Evolutionary conservation across 2,888 invertebrate species (phyloP).

Genomic region (Drosophila monieri): DNA sequence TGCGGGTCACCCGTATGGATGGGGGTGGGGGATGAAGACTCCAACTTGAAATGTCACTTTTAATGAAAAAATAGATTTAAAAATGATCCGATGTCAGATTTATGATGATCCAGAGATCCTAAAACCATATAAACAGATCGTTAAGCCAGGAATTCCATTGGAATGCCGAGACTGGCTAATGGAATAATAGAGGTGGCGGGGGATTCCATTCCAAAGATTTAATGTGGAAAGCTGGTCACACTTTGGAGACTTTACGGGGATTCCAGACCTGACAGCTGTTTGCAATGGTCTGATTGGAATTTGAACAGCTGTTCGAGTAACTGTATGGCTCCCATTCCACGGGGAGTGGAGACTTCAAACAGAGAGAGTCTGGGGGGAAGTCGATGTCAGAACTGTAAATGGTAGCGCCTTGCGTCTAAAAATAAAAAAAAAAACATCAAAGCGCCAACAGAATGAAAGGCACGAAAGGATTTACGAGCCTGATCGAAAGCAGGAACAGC

Average conservation of each 20-base stretch:
- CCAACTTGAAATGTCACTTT: slow-evolving; percentile 17
- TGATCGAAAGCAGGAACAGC: slow-evolving; percentile 65
- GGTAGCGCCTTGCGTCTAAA: slow-evolving; percentile 36
- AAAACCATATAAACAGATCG: slow-evolving; percentile 27
- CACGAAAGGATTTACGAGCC: slow-evolving; percentile 77
- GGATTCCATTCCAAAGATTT: background rate
- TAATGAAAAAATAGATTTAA: slow-evolving; percentile 18
- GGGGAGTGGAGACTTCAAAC: too few relatives aligned
- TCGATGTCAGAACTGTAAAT: background rate
- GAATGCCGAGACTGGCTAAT: slow-evolving; percentile 20
- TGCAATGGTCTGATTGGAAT: slow-evolving; percentile 24
- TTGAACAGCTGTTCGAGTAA: slow-evolving; percentile 22
- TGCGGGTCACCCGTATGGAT: slow-evolving; percentile 11
- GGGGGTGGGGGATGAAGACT: background rate
- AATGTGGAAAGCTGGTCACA: too few relatives aligned
- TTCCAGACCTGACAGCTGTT: slow-evolving; percentile 18
- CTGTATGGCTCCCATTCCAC: slow-evolving; percentile 1
- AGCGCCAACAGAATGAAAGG: slow-evolving; percentile 50
- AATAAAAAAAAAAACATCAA: slow-evolving; percentile 63
- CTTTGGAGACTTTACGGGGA: slow-evolving; percentile 1
- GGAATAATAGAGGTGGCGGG: slow-evolving; percentile 17
- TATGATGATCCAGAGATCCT: slow-evolving; percentile 26
- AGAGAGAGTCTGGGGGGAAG: background rate
- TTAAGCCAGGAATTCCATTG: slow-evolving; percentile 10
- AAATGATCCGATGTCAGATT: slow-evolving; percentile 31